Percentiles rank a stretch among this genome's conserved stretches.
Conservation (phyloP, 1,140 invertebrate species). For the Megalopta genalis region DNA sequence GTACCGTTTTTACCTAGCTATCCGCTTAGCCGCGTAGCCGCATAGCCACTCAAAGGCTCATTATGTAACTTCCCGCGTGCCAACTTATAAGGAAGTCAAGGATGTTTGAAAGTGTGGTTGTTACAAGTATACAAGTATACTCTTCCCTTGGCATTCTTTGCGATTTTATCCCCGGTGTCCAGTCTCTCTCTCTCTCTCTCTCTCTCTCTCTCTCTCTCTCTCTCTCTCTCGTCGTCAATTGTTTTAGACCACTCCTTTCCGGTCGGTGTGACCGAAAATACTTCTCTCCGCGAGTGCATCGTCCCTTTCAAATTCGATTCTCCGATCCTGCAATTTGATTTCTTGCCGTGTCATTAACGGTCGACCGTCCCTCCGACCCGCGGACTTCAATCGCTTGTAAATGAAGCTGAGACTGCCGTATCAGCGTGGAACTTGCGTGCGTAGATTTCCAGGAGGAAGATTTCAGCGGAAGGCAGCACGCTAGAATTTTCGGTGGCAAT, state of each 20-base stretch:
- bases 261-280: neutral
- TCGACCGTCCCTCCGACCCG: no score
- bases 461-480: slow-evolving; percentile 32
- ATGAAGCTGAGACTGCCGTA: no score
- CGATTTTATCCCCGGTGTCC: slow-evolving; percentile 44
- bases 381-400: no score
- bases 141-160: slow-evolving; percentile 61
- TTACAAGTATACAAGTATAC: slow-evolving; percentile 54
- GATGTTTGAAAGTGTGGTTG: slow-evolving; percentile 65
- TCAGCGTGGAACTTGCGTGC: no score
- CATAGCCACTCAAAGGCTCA: slow-evolving; percentile 49
- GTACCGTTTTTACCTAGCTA: slow-evolving; percentile 43
- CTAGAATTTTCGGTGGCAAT: slow-evolving; percentile 41
- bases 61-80: slow-evolving; percentile 67
- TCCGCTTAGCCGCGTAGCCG: slow-evolving; percentile 34
- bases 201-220: slow-evolving; percentile 7
- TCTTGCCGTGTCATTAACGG: no score
- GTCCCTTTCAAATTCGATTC: no score
- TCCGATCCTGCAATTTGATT: no score
- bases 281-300: neutral
- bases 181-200: slow-evolving; percentile 2
- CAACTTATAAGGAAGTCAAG: slow-evolving; percentile 66
- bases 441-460: neutral
- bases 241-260: neutral
- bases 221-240: slow-evolving; percentile 16